Conservation (phyloP, 1,140 invertebrate species). For the Ephestia elutella region DNA sequence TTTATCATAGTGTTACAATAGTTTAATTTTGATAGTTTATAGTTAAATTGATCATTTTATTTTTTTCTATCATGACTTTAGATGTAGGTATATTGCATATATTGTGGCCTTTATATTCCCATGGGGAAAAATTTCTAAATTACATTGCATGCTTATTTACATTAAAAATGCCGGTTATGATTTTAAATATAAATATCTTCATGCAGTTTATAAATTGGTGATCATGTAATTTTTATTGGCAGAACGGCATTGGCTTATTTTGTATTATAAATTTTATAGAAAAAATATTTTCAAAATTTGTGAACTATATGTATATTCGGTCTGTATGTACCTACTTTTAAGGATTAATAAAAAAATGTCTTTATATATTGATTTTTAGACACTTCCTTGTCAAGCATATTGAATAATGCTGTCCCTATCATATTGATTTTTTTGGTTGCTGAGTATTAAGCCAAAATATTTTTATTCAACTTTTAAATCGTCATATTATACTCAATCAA, state of each 20-base stretch:
- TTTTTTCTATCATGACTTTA: slow-evolving; percentile 1
- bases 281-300: slow-evolving; percentile 3
- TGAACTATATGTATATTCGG: slow-evolving; percentile 8
- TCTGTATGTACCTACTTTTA: slow-evolving; percentile 10
- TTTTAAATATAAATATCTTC: background rate
- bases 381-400: too few species aligned
- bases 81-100: slow-evolving; percentile 1
- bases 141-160: background rate
- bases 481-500: too few species aligned
- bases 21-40: background rate
- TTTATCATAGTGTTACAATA: background rate
- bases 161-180: background rate
- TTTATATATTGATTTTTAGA: background rate
- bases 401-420: too few species aligned
- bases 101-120: slow-evolving; percentile 1
- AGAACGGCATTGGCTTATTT: background rate
- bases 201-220: background rate
- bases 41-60: background rate
- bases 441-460: too few species aligned
- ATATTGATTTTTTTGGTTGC: too few species aligned
- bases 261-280: background rate
- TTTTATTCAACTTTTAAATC: too few species aligned
- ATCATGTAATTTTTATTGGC: background rate
- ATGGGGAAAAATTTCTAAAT: background rate
- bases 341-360: slow-evolving; percentile 9